phyloP scores from a whole-genome alignment of 2,113 vertebrate genomes.

The Theristicus caerulescens region DNA sequence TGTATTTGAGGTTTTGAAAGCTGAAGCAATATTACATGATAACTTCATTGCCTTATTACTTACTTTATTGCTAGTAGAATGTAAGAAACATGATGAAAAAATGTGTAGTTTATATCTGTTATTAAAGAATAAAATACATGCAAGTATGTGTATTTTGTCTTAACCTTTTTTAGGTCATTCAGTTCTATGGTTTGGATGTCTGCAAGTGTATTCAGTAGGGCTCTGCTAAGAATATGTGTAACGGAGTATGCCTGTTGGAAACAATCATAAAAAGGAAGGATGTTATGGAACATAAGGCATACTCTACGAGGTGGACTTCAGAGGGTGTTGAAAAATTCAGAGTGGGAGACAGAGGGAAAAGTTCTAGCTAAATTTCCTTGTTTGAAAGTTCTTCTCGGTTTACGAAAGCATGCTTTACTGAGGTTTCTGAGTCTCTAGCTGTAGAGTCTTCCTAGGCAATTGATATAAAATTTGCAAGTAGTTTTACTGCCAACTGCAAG shows the following conservation, averaged over 20 bases:
- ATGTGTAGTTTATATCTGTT: not conserved
- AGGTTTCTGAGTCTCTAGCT: not conserved
- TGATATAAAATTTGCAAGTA: not conserved
- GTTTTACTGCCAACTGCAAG: not conserved
- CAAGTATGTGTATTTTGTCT: not conserved
- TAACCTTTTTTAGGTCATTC: not conserved
- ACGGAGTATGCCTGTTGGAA: not conserved
- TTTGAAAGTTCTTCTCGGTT: not conserved
- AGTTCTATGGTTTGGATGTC: not conserved
- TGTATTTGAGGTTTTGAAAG: not conserved
- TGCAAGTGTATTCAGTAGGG: not conserved
- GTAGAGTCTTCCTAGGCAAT: not conserved
- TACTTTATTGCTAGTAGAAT: not conserved
- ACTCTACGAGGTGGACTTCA: not conserved
- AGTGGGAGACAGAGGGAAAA: not conserved
- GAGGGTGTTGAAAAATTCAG: not conserved
- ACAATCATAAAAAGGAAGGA: not conserved
- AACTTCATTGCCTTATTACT: not conserved
- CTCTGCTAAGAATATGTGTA: not conserved
- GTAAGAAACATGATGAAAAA: not conserved
- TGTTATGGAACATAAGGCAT: not conserved
- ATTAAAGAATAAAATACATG: not conserved
- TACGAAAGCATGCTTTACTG: not conserved
- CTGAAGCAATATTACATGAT: not conserved
- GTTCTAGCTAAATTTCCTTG: not conserved